phyloP scores from a whole-genome alignment of 64 coral and sea anemone species.

The Cladopsammia gracilis region DNA sequence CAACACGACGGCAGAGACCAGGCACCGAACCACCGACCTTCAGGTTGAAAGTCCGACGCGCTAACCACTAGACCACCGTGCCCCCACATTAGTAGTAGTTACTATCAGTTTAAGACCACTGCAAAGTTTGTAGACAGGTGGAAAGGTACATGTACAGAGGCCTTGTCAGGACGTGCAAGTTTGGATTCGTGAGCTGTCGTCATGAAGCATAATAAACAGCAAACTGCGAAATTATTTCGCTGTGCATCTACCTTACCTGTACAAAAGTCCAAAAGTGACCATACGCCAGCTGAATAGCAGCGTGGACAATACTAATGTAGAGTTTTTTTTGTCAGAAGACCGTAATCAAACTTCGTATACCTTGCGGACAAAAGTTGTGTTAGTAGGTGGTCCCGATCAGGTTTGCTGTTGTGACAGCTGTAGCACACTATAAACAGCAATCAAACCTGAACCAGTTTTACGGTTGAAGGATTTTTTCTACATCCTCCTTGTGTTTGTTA shows the following conservation, averaged over 20 bases:
- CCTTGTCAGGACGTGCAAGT: too few species aligned
- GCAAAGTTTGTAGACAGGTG: too few species aligned
- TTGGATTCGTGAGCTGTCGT: too few species aligned
- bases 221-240: constrained; percentile 3
- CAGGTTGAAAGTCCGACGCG: too few species aligned
- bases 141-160: too few species aligned
- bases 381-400: not conserved
- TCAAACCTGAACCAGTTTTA: not conserved
- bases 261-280: constrained; percentile 6
- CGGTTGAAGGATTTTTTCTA: constrained; percentile 6
- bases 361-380: constrained; percentile 11
- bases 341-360: constrained; percentile 4
- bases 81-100: too few species aligned
- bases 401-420: constrained; percentile 10
- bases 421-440: constrained; percentile 7
- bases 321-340: constrained; percentile 7
- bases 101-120: too few species aligned
- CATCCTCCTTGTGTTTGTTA: not conserved
- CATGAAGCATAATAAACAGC: constrained; percentile 6
- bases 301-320: not conserved
- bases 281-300: constrained; percentile 15
- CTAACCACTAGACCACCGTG: too few species aligned
- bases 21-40: too few species aligned
- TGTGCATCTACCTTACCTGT: constrained; percentile 5
- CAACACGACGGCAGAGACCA: too few species aligned